Conservation (phyloP, 2,113 vertebrate species). For the Ellobius talpinus region DNA sequence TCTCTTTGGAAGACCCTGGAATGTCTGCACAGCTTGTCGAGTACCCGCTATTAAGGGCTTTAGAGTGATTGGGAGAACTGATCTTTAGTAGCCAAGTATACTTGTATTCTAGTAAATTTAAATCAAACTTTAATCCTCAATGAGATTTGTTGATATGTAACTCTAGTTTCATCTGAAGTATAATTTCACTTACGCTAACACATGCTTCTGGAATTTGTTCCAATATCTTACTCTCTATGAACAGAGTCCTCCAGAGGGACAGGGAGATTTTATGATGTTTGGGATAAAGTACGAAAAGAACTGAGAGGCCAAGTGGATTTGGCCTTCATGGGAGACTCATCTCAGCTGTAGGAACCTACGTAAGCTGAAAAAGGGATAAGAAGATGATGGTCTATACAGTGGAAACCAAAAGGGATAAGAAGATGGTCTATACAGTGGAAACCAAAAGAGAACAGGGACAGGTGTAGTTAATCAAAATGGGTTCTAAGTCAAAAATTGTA, state of each 20-base stretch:
- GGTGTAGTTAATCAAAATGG: neutral
- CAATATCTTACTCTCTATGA: conserved; percentile 42
- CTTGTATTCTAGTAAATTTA: conserved; percentile 43
- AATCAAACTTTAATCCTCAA: neutral
- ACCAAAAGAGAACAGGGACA: neutral
- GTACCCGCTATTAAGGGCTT: neutral
- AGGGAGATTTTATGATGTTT: neutral
- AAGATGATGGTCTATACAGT: neutral
- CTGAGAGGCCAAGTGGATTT: neutral
- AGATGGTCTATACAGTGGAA: neutral
- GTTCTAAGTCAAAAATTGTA: conserved; percentile 2
- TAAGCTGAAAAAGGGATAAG: neutral
- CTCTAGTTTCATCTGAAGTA: neutral
- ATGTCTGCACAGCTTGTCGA: neutral
- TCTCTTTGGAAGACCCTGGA: neutral
- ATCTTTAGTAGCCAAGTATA: neutral
- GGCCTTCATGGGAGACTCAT: neutral
- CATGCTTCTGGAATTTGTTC: neutral
- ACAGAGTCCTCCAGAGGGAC: neutral
- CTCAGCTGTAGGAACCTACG: neutral
- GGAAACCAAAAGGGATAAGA: neutral
- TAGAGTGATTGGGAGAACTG: neutral
- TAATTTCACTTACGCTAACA: conserved; percentile 42
- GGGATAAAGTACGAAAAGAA: neutral
- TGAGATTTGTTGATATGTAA: neutral